These are phyloP conservation scores for Uria lomvia DNA, from an alignment of 2,113 vertebrate species.

Conservation along the genomic window DNA sequence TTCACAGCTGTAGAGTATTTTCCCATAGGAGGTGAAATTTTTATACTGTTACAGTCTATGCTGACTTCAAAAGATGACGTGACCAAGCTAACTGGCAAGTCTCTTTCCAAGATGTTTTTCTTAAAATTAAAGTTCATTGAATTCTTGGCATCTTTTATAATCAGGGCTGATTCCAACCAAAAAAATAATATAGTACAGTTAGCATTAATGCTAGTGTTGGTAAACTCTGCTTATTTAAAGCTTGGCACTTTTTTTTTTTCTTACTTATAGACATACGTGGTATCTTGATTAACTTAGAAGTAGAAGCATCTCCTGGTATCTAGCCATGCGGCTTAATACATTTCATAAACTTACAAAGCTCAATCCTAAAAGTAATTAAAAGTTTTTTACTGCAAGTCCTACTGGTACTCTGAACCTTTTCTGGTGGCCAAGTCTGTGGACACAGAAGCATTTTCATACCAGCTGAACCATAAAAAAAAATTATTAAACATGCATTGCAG, in stretches of 20 bases:
- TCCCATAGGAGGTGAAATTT: not conserved
- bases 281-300: not conserved
- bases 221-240: not conserved
- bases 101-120: not conserved
- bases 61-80: not conserved
- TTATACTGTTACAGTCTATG: not conserved
- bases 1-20: not conserved
- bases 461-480: not conserved
- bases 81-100: not conserved
- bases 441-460: not conserved
- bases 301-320: not conserved
- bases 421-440: not conserved
- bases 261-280: accelerated
- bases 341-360: not conserved
- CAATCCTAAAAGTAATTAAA: not conserved
- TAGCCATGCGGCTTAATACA: not conserved
- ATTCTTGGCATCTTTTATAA: not conserved
- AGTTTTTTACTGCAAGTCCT: not conserved
- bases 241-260: not conserved
- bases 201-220: not conserved
- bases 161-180: not conserved
- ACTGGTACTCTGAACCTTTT: not conserved
- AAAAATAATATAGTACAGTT: not conserved
- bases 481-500: not conserved
- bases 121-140: not conserved